Base-by-base conservation (phyloP, 2,113 vertebrate genomes). In the Marmota flaviventris region DNA sequence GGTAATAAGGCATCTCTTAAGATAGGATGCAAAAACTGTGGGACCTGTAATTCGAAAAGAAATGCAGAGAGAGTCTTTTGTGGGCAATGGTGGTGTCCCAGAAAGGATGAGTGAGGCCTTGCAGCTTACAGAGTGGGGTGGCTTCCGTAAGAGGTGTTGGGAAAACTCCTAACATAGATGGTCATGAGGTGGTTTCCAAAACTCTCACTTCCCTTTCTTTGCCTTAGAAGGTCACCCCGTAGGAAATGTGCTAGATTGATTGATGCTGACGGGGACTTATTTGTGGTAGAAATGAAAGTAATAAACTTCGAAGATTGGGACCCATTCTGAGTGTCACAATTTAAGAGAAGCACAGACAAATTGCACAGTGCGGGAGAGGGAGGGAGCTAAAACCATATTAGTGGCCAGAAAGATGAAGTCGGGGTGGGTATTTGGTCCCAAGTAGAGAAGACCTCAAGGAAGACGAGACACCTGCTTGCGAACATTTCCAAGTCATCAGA, bases 261-360 rank as follows among this genome's bases (percentile, higher is more conserved):
- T 73, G 93, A 95, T 96, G 82, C 91, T 82, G 95, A 97, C 85
- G 89, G 77, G n/a, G 93, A 72, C 91, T 96, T 97, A 93, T 96
- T 96, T 97, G 89, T 34, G 29, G 91, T 65, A 94, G 85, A 95
- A 97, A 93, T 96, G 82, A 96, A 97, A 96, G 94, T 89, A 96
- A 96, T 94, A 96, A 96, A 48, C 77, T 77, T 96, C 85, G 76
- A 63, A 94, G 91, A 96, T 79, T 95, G 95, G 94, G 88, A 69
- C 85, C 85, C 77, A 91, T 94, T 89, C 95, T 78, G 48, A 48
- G 93, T 82, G 88, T 94, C 89, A 92, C 45, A 20, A 22, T 96
- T 79, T 67, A 75, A 83, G 82, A 83, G 79, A 17, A 63, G 4
- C 48, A 8, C 65, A 73, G 93, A 92, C 88, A 94, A 95, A 85